Base-by-base conservation (phyloP, 2,888 invertebrate species). In the Tupiocoris notatus region DNA sequence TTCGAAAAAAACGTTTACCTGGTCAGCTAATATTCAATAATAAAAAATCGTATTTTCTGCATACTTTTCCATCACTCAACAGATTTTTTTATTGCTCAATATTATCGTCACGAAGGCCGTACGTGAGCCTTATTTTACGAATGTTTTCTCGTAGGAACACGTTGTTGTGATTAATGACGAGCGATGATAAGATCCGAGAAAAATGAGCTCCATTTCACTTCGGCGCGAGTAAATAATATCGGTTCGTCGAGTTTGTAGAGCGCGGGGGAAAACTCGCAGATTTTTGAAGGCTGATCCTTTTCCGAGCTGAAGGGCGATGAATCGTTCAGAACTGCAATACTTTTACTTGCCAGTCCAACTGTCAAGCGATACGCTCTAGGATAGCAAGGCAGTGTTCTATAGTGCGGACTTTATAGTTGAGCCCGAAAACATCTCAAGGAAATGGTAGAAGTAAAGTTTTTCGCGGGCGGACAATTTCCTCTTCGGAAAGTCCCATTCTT, bases 371-470 rank as follows among this genome's bases (percentile, higher is more conserved):
- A n/a, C 7, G 2, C 39, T 39, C 39, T 39, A 3, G 39, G 18
- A 59, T 59, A 59, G 16, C 59, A 9, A n/a, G 59, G 59, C 17
- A 54, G 9, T 7, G 7, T 54, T 59, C 59, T n/a, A 20, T 18
- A 59, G 18, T 18, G 18, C 59, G n/a, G 18, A 59, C 59, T 59
- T 59, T 39, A 39, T 39, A 39, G 39, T 39, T 59, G 59, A n/a
- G 18, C 59, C 59, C 59, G 18, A 59, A 59, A 59, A 59, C 59
- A 59, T 59, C 59, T 18, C 59, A 20, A 59, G 59, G 59, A 59
- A 59, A 59, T 59, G 18, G 59, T 2, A 20, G 16, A 12, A 39
- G 39, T 3, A 39, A 39, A 39, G 39, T 39, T 39, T 39, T 39
- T 39, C 39, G 39, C 12, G 39, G 39, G 39, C 39, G 39, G 39